A percentile compares a stretch with the other conserved stretches of the same genome.
These are phyloP conservation scores for Lagenorhynchus albirostris DNA, from an alignment of 2,113 vertebrate species.

Conservation along the genomic window DNA sequence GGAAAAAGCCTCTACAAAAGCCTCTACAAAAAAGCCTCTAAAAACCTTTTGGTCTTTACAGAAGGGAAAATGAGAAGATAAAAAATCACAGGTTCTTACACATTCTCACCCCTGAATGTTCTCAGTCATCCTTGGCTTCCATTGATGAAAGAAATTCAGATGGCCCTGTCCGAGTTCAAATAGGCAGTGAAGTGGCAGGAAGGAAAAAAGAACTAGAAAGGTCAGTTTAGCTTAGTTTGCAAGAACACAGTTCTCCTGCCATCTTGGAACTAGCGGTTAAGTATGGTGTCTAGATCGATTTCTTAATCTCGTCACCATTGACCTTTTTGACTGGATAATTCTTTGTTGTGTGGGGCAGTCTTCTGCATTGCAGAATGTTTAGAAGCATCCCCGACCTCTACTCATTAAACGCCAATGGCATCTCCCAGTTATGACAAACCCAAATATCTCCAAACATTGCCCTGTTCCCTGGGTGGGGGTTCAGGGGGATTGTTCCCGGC, in stretches of 20 bases:
- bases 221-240: background rate
- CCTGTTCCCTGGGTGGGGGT: background rate
- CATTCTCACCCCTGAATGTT: background rate
- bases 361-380: background rate
- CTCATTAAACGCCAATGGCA: background rate
- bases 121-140: background rate
- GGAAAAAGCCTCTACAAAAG: background rate
- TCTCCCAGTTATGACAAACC: background rate
- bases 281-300: background rate
- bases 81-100: background rate
- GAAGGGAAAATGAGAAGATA: background rate
- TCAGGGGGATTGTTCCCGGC: fast-evolving
- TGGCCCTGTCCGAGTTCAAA: background rate
- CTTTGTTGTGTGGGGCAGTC: background rate
- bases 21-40: no score
- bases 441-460: background rate
- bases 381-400: background rate
- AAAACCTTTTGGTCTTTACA: background rate
- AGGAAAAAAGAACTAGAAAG: background rate
- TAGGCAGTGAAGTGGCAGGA: background rate
- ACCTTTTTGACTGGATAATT: background rate
- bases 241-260: background rate
- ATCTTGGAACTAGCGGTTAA: background rate
- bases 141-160: background rate
- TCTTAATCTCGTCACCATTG: background rate